These are phyloP conservation scores for Tyrannus savana DNA, from an alignment of 2,113 vertebrate genomes.

Conservation along the genomic window DNA sequence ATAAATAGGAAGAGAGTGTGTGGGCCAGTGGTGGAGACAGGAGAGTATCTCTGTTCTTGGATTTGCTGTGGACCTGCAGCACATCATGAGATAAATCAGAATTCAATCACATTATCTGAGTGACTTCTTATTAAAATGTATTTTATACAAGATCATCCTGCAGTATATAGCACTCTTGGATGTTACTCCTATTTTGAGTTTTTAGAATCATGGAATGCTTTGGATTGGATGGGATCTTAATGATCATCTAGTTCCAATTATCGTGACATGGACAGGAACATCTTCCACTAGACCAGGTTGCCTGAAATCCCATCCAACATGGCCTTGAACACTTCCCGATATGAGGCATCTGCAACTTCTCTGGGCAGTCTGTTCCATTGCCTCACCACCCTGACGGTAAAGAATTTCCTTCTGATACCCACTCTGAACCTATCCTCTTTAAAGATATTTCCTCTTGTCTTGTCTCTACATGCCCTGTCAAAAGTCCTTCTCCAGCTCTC, in stretches of 20 bases:
- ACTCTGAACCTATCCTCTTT: neutral
- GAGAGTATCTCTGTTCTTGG: neutral
- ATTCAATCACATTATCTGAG: neutral
- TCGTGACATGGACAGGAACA: too few species aligned
- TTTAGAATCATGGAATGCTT: neutral
- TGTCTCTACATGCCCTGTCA: neutral
- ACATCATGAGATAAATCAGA: neutral
- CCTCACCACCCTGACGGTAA: neutral
- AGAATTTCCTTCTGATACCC: neutral
- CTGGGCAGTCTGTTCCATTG: neutral
- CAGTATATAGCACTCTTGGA: neutral
- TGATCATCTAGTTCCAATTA: neutral
- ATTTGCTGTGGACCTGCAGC: neutral
- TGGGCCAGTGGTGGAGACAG: neutral
- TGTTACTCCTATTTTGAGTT: neutral
- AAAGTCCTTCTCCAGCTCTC: neutral
- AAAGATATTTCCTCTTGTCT: neutral
- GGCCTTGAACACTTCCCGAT: rapidly evolving
- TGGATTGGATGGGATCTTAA: neutral
- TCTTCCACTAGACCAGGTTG: neutral
- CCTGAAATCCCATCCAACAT: neutral
- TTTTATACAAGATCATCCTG: neutral
- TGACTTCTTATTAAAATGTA: neutral
- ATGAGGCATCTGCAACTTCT: neutral
- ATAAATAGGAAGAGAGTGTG: slow-evolving; percentile 9